Evolutionary conservation across 2,113 vertebrate genomes (phyloP).

Genomic region (Salvelinus alpinus): DNA sequence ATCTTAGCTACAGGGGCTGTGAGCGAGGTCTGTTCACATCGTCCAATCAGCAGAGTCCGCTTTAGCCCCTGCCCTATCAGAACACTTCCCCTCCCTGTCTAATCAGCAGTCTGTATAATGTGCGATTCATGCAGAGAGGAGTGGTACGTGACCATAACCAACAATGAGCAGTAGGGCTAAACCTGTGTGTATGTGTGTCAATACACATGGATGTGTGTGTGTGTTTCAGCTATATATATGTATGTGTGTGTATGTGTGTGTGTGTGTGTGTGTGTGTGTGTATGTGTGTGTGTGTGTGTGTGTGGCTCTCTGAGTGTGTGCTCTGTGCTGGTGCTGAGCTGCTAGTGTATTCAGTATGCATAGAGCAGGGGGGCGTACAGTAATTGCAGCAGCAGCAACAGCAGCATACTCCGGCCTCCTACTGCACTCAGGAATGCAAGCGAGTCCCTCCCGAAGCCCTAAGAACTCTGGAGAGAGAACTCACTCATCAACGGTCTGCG

Average conservation of each 20-base stretch:
- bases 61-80: not conserved
- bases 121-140: not conserved
- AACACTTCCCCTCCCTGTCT: not conserved
- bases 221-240: not conserved
- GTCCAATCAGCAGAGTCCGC: too few relatives aligned
- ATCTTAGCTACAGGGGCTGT: too few relatives aligned
- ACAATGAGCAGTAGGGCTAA: not conserved
- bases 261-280: too few relatives aligned
- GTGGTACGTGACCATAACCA: not conserved
- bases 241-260: too few relatives aligned
- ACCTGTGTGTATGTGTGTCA: not conserved
- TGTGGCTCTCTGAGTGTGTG: too few relatives aligned
- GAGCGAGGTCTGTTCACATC: too few relatives aligned
- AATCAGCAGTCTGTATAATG: not conserved
- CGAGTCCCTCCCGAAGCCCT: conserved; percentile 1
- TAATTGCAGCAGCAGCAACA: conserved; percentile 35
- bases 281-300: not conserved
- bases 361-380: conserved; percentile 22
- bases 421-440: conserved; percentile 66
- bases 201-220: too few relatives aligned
- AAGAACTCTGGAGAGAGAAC: too few relatives aligned
- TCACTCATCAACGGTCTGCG: too few relatives aligned
- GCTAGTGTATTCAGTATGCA: conserved; percentile 4
- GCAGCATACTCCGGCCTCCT: conserved; percentile 67
- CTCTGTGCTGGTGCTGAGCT: not conserved